phyloP scores from a whole-genome alignment of 2,797 vertebrate species.

The Lophius americanus region DNA sequence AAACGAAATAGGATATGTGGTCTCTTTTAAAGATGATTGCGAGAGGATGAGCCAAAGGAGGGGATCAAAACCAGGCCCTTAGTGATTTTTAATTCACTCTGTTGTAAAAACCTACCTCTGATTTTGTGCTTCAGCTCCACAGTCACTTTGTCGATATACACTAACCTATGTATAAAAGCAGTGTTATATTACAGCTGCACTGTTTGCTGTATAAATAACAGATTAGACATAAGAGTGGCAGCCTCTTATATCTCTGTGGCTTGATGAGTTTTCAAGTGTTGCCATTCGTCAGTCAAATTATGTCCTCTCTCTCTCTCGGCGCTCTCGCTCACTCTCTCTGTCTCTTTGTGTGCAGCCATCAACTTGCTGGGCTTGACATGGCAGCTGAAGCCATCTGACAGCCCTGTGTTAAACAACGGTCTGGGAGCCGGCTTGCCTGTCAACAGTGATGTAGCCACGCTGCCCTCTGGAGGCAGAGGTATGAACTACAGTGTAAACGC shows the following conservation, averaged over 20 bases:
- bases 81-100: slow-evolving; percentile 51
- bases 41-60: slow-evolving; percentile 42
- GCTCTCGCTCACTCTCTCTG: slow-evolving; percentile 17
- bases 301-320: slow-evolving; percentile 30
- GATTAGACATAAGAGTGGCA: slow-evolving; percentile 27
- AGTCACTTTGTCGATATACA: slow-evolving; percentile 37
- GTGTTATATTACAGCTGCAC: slow-evolving; percentile 6
- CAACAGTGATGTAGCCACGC: slow-evolving; percentile 90
- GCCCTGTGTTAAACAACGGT: slow-evolving; percentile 93
- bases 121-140: slow-evolving; percentile 24
- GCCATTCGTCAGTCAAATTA: slow-evolving; percentile 27
- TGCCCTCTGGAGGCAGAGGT: slow-evolving; percentile 98
- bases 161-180: slow-evolving; percentile 10
- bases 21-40: slow-evolving; percentile 45
- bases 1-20: slow-evolving; percentile 62
- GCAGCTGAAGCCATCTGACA: slow-evolving; percentile 94
- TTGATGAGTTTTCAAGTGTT: slow-evolving; percentile 51
- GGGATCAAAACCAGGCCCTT: slow-evolving; percentile 11
- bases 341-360: slow-evolving; percentile 87
- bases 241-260: slow-evolving; percentile 25
- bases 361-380: slow-evolving; percentile 96
- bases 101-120: slow-evolving; percentile 28
- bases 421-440: slow-evolving; percentile 87
- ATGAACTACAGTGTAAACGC: slow-evolving; percentile 65
- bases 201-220: slow-evolving; percentile 37